Conservation (phyloP, 2,888 invertebrate genomes). For the Subacronicta megacephala region DNA sequence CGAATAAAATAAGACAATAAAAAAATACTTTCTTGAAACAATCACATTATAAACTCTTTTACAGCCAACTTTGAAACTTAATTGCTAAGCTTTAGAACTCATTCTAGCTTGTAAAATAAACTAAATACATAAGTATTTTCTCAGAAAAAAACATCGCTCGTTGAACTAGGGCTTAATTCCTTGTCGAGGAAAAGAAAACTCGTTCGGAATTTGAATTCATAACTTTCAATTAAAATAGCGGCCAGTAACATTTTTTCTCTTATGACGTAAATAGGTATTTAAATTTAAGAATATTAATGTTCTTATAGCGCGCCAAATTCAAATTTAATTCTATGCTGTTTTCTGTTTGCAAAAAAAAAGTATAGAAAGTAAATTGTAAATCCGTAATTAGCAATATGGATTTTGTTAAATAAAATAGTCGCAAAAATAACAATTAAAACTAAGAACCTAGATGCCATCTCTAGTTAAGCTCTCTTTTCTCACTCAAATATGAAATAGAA, state of each 20-base stretch:
- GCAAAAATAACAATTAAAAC: too few relatives aligned
- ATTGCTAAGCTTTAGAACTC: constrained; percentile 36
- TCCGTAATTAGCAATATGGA: too few relatives aligned
- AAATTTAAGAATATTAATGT: too few relatives aligned
- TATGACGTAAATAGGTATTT: too few relatives aligned
- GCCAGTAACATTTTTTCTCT: too few relatives aligned
- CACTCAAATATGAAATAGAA: not conserved
- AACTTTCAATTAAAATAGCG: not conserved
- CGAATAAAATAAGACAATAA: constrained; percentile 53
- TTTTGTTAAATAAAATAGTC: too few relatives aligned
- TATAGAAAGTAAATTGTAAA: too few relatives aligned
- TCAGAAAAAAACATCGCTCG: constrained; percentile 48
- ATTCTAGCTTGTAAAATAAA: constrained; percentile 47
- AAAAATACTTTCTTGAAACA: constrained; percentile 42
- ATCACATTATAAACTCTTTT: constrained; percentile 33
- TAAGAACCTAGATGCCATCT: too few relatives aligned
- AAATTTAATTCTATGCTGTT: too few relatives aligned
- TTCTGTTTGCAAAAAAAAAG: too few relatives aligned
- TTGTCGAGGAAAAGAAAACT: constrained; percentile 65
- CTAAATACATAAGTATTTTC: constrained; percentile 62
- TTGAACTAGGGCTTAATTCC: constrained; percentile 64
- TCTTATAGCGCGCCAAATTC: too few relatives aligned
- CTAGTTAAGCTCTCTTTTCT: too few relatives aligned
- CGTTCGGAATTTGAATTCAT: constrained; percentile 36
- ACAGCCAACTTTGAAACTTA: constrained; percentile 36